These are phyloP conservation scores for Mayetiola destructor DNA, from an alignment of 2,888 invertebrate genomes.

Conservation along the genomic window DNA sequence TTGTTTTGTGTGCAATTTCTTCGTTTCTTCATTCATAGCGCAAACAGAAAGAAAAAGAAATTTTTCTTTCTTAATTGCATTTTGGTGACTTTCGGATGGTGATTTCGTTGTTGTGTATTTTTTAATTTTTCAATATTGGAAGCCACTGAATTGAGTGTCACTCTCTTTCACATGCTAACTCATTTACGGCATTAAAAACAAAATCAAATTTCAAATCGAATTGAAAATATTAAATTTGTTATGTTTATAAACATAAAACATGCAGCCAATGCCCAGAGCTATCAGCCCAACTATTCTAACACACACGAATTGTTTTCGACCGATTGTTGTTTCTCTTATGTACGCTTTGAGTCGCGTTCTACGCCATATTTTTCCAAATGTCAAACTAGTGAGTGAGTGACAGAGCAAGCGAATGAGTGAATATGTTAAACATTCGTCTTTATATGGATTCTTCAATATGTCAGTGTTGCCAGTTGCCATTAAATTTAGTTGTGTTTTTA, in stretches of 20 bases:
- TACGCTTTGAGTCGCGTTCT: slow-evolving; percentile 5
- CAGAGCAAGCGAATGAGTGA: too few relatives aligned
- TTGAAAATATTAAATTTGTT: background rate
- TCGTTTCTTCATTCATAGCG: too few relatives aligned
- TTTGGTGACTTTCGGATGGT: too few relatives aligned
- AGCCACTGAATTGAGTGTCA: background rate
- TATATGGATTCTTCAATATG: background rate
- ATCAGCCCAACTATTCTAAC: background rate
- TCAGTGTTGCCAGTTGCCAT: slow-evolving; percentile 6
- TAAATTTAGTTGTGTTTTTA: background rate
- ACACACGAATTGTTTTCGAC: background rate
- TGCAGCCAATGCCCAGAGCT: too few relatives aligned
- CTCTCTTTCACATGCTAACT: background rate
- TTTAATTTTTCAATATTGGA: background rate
- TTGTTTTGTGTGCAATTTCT: too few relatives aligned
- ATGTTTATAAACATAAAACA: slow-evolving; percentile 12
- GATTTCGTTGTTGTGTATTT: background rate
- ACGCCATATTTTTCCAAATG: slow-evolving; percentile 7
- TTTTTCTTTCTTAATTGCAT: too few relatives aligned
- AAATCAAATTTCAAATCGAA: background rate
- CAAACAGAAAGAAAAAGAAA: too few relatives aligned
- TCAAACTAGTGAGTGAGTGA: too few relatives aligned
- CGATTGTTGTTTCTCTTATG: background rate
- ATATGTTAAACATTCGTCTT: too few relatives aligned
- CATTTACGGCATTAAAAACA: background rate